These are phyloP conservation scores for Crocallis elinguaria DNA, from an alignment of 2,888 invertebrate genomes.

Conservation along the genomic window DNA sequence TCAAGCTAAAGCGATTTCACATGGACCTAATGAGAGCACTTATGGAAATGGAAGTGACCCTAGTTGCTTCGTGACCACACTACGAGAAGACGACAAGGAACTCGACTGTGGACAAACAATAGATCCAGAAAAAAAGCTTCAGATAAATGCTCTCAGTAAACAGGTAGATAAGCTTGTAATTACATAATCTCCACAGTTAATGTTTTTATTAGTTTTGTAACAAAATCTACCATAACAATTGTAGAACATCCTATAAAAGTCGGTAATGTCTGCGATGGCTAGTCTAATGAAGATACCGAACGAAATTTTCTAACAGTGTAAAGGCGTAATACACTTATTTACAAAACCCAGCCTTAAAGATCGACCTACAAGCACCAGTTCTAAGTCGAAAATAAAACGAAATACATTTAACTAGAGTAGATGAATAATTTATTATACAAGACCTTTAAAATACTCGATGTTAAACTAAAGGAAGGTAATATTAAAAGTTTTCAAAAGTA, in stretches of 20 bases:
- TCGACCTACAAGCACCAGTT: conserved; percentile 85
- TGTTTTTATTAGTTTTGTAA: conserved; percentile 3
- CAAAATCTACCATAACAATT: conserved; percentile 15
- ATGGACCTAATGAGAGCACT: too few species aligned
- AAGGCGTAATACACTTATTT: conserved; percentile 80
- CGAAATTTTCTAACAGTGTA: conserved; percentile 69
- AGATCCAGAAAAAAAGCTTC: too few species aligned
- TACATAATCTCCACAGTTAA: not conserved
- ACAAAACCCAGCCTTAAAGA: conserved; percentile 83
- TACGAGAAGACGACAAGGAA: too few species aligned
- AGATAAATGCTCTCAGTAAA: not conserved
- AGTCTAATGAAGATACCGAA: conserved; percentile 49
- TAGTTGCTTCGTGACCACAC: too few species aligned
- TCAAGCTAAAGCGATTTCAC: too few species aligned
- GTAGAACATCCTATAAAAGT: conserved; percentile 31
- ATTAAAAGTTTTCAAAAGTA: too few species aligned
- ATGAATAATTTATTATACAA: conserved; percentile 24
- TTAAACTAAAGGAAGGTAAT: too few species aligned
- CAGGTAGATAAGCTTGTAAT: not conserved
- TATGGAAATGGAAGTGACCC: too few species aligned
- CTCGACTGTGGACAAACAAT: too few species aligned
- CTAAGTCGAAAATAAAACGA: conserved; percentile 82
- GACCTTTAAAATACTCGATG: not conserved
- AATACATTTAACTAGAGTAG: conserved; percentile 63
- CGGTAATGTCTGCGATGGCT: conserved; percentile 37